Evolutionary conservation across 2,113 vertebrate species (phyloP), one percentile per base, ranked within the genome.

Genomic region (Scatophagus argus): DNA sequence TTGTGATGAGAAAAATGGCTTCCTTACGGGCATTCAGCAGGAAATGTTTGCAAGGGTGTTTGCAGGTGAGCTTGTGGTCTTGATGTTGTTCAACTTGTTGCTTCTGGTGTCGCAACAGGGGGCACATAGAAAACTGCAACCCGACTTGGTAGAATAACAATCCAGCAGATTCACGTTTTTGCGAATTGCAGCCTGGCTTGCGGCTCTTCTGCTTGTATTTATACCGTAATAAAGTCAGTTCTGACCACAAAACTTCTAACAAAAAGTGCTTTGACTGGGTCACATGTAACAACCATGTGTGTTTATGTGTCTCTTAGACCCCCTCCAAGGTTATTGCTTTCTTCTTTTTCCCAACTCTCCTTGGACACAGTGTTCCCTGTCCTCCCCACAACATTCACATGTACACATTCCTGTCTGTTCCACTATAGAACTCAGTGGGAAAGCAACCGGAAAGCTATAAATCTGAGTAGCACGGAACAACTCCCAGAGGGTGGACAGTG

Each of bases 371-470:
- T 63, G 79, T 82, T 85, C 77, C 72, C 77, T 82, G 71, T 81
- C 38, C 38, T 75, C 71, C 36, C 46, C 51, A 61, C 55, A 77
- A 84, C 47, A 73, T 55, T 79, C 59, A 83, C 80, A 84, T 25
- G 46, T 58, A 83, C 79, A 88, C 76, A 84, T 87, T 87, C 73
- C 75, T 73, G 38, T 39, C 29, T 62, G 66, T 77, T 84, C 81
- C 59, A 44, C 82, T 66, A 66, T 52, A 66, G 38, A 75, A 63
- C 49, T 49, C 39, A 76, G 44, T 66, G 66, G 59, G 61, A 77
- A 86, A 63, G 34, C 34, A 68, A 58, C 23, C 3, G 1, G 41
- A 44, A 41, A 63, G 61, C 38, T 44, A 71, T 84, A 75, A 89
- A 83, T 87, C 64, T 11, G 0, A 39, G 69, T 5, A 60, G 58